phyloP scores from a whole-genome alignment of 2,888 invertebrate species.

The Drosophila subsilvestris region DNA sequence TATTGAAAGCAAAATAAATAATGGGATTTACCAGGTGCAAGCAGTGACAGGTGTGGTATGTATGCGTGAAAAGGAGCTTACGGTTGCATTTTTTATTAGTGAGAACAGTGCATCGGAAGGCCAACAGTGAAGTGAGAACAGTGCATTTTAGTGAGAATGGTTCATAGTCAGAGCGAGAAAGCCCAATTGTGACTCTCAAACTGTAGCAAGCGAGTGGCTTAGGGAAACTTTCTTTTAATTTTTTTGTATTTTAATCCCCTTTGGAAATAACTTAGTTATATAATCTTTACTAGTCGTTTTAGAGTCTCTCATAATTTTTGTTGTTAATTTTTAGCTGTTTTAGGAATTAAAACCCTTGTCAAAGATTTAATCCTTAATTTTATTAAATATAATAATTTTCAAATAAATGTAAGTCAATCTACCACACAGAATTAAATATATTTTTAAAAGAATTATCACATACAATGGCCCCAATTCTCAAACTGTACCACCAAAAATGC shows the following conservation, averaged over 20 bases:
- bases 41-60: not conserved
- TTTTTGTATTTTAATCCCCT: too few relatives aligned
- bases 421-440: too few relatives aligned
- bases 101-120: too few relatives aligned
- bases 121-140: too few relatives aligned
- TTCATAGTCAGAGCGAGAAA: not conserved
- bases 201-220: not conserved
- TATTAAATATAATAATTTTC: too few relatives aligned
- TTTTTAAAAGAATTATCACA: not conserved
- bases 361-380: not conserved
- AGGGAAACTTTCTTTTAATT: too few relatives aligned
- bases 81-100: not conserved
- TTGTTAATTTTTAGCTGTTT: too few relatives aligned
- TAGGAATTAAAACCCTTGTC: not conserved
- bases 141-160: not conserved
- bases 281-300: not conserved
- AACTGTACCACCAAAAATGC: constrained; percentile 1
- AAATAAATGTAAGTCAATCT: too few relatives aligned
- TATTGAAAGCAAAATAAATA: constrained; percentile 1
- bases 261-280: too few relatives aligned
- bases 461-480: not conserved
- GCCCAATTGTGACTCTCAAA: constrained; percentile 5
- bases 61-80: not conserved
- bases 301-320: not conserved
- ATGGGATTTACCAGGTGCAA: not conserved